These are phyloP conservation scores for Eurystomus gularis DNA, from an alignment of 2,113 vertebrate genomes.

Conservation along the genomic window DNA sequence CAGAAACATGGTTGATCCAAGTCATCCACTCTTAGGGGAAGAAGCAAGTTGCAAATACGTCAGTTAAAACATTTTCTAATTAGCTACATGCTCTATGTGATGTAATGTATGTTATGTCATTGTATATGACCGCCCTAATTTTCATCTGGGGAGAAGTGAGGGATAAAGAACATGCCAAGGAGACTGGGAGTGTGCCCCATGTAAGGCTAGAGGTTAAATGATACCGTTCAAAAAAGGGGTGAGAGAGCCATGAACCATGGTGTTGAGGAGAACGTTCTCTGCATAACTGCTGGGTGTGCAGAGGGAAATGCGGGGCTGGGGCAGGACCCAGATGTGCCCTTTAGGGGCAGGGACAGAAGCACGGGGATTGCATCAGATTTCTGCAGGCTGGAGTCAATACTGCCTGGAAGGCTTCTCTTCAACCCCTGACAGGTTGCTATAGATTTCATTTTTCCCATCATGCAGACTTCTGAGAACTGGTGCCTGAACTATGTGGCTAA, in stretches of 20 bases:
- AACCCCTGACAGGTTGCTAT: neutral
- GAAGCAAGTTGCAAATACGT: accelerated
- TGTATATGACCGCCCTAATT: neutral
- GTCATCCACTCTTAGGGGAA: neutral
- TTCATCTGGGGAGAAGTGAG: neutral
- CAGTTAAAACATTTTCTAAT: neutral
- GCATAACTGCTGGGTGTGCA: too few species aligned
- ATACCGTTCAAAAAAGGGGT: accelerated
- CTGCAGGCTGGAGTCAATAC: neutral
- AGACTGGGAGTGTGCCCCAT: neutral
- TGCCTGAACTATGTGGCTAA: neutral
- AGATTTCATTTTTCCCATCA: neutral
- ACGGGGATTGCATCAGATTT: neutral
- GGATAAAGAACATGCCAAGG: neutral
- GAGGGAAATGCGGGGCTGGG: neutral
- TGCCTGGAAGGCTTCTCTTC: neutral
- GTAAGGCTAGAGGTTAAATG: too few species aligned
- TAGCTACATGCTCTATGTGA: accelerated
- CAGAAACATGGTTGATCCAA: neutral
- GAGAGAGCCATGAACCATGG: neutral
- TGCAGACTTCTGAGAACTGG: neutral
- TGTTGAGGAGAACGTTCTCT: accelerated
- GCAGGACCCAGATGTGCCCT: neutral
- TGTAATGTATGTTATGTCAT: neutral
- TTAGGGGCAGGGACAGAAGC: neutral